Evolutionary conservation across 2,888 invertebrate species (phyloP).

Genomic region (Conops quadrifasciatus): DNA sequence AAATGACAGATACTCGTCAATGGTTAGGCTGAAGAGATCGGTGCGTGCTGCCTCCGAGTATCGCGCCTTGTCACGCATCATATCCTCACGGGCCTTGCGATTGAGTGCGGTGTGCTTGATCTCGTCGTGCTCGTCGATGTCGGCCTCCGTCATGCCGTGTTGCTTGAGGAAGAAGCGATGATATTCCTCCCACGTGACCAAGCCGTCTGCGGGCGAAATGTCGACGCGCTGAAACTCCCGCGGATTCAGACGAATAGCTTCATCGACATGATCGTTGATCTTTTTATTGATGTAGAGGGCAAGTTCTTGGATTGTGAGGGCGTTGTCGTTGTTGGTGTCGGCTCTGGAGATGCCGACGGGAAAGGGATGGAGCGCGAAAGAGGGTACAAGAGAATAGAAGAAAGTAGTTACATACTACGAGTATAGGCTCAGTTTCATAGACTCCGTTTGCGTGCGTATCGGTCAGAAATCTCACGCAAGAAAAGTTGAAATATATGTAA

Average conservation of each 20-base stretch:
- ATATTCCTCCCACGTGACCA: constrained; percentile 82
- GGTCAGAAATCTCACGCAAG: too few relatives aligned
- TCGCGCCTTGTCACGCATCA: constrained; percentile 77
- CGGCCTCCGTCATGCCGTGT: constrained; percentile 73
- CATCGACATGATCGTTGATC: constrained; percentile 75
- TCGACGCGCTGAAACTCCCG: constrained; percentile 74
- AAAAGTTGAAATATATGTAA: too few relatives aligned
- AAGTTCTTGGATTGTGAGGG: constrained; percentile 71
- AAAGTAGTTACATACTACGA: too few relatives aligned
- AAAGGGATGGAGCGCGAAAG: too few relatives aligned
- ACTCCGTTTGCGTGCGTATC: too few relatives aligned
- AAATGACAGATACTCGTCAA: constrained; percentile 82
- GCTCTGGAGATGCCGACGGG: constrained; percentile 66
- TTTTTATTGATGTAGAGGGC: constrained; percentile 74
- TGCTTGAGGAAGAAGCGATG: constrained; percentile 77
- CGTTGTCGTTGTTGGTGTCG: constrained; percentile 69
- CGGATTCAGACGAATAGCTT: constrained; percentile 74
- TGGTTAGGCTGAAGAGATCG: constrained; percentile 76
- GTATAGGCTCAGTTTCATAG: too few relatives aligned
- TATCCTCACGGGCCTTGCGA: constrained; percentile 73
- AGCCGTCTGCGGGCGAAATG: constrained; percentile 70
- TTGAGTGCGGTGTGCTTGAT: constrained; percentile 73
- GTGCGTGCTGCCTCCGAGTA: constrained; percentile 82
- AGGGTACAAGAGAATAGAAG: too few relatives aligned
- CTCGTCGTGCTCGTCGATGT: constrained; percentile 72